Evolutionary conservation across 2,888 invertebrate genomes (phyloP), one percentile per base, ranked within the genome.

Genomic region (Athrips mouffetella): DNA sequence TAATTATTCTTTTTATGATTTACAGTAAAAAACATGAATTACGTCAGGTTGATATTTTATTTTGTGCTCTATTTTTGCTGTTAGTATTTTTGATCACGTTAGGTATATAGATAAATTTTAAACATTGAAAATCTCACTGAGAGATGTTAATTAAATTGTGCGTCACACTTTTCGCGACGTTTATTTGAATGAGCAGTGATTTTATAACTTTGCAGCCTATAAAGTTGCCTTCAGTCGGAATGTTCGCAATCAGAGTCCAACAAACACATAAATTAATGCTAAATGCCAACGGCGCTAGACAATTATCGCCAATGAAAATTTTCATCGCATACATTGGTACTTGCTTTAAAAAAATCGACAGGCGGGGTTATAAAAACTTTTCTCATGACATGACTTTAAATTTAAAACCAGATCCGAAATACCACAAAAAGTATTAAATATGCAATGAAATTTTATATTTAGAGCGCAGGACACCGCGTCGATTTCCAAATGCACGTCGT

Each of bases 381-480:
- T 10, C 18, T 37, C 37, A 27, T 11, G 20, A n/a, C n/a, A n/a
- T n/a, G n/a, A n/a, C n/a, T n/a, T n/a, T n/a, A n/a, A 2, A 11
- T 27, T 20, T 45, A 35, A 45, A 37, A 16, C 13, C 18, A 4
- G 11, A 10, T 30, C 8, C 29, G 8, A 29, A 18, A 5, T 18
- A 37, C 20, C 18, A 15, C 10, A 10, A 20, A 10, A 11, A 25
- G 4, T 11, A 21, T 21, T 30, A 33, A 42, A 48, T 31, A 10
- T 15, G 11, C 15, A 39, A 21, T 8, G 45, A 27, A 33, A 41
- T 31, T 20, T 33, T 52, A 52, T 52, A 80, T 83, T 73, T 73
- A 74, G 73, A 48, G 49, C 51, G 51, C 60, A 68, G 70, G 75
- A 73, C 86, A 82, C 76, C 85, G 78, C 85, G 71, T 72, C 55